phyloP scores from a whole-genome alignment of 2,888 invertebrate genomes.

The Stictocephala bisonia region DNA sequence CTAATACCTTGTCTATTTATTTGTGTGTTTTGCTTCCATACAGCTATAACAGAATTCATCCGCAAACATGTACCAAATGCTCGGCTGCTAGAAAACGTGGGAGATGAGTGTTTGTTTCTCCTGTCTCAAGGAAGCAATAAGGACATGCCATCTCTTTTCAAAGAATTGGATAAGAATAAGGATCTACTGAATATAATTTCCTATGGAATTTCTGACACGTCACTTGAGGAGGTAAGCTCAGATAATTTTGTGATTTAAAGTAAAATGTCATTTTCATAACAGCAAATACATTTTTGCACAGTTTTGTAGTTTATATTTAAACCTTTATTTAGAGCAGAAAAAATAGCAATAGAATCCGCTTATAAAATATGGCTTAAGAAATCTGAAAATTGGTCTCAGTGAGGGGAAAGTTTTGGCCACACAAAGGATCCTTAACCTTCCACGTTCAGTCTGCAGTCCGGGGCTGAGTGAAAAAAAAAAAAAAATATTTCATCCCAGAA shows the following conservation, averaged over 20 bases:
- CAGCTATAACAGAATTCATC: conserved; percentile 62
- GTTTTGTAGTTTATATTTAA: conserved; percentile 3
- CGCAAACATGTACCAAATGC: conserved; percentile 63
- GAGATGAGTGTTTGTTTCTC: conserved; percentile 65
- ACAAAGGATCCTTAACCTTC: no score
- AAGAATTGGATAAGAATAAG: conserved; percentile 64
- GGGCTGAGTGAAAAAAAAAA: no score
- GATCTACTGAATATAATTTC: conserved; percentile 65
- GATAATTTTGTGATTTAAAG: background rate
- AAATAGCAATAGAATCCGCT: no score
- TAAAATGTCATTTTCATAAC: background rate
- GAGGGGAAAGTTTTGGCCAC: no score
- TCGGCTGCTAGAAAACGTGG: conserved; percentile 65
- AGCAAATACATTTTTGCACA: background rate
- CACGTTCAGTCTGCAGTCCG: no score
- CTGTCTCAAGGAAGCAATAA: conserved; percentile 58
- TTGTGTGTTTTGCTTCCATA: no score
- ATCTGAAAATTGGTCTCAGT: no score
- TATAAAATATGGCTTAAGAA: no score
- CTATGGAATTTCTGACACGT: conserved; percentile 71
- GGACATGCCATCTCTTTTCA: conserved; percentile 60
- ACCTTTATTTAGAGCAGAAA: no score
- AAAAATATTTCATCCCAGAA: no score
- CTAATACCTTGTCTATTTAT: no score
- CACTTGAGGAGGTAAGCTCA: conserved; percentile 68